Base-by-base conservation (phyloP, 2,797 vertebrate species). In the Glossophaga mutica region DNA sequence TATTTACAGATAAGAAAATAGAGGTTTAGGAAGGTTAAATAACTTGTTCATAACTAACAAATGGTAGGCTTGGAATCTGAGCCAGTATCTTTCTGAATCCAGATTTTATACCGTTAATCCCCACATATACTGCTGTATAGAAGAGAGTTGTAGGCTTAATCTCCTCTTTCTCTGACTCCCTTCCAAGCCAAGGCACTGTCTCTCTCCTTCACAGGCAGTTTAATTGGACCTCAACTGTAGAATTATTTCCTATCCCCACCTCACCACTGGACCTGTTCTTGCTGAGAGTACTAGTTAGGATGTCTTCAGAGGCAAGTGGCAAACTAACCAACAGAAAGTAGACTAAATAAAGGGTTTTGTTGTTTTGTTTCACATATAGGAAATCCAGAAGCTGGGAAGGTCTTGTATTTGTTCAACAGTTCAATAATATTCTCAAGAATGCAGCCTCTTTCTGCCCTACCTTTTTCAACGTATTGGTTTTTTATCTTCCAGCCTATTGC, bases 1-100 rank as follows among this genome's bases (percentile, higher is more conserved):
- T 83, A 91, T 34, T 87, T 52, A 90, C 22, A 90, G 32, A 79
- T 26, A 94, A 87, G 81, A n/a, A 79, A 84, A 84, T 19, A 90
- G 50, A 90, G 57, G 24, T 3, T 59, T 74, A 57, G 32, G 83
- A 21, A 89, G 48, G 83, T 52, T 77, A 89, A 90, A 57, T 65
- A 81, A 92, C 6, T 79, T 87, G 59, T 42, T 95, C 22, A 48
- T 37, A 93, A 59, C 50, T 74, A 81, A 90, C 34, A 91, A 84
- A 55, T 44, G 70, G 55, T 14, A 78, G 42, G 46, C 68, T 74
- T 59, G 46, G 26, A 21, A 73, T 57, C 68, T 52, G 48, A 59
- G 21, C 79, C 85, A 86, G n/a, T 26, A 34, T 50, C 46, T 82
- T 88, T 83, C 74, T 77, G 74, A 94, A 57, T 78, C 57, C 32